Conservation (phyloP, 2,113 vertebrate species). For the Acrocephalus kingi region DNA sequence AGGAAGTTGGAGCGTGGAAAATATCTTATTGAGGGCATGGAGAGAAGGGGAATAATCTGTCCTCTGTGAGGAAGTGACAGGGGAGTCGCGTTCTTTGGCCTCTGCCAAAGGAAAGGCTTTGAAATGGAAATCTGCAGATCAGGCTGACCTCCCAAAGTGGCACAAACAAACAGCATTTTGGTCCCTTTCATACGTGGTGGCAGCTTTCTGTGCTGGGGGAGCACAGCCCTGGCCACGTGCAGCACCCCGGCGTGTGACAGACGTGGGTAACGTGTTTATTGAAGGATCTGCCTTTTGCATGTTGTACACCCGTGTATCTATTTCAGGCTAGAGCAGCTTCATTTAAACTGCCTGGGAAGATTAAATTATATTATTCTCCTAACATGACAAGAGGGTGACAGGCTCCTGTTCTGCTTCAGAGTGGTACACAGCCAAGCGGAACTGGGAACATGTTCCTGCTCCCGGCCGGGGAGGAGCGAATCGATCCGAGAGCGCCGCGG, state of each 20-base stretch:
- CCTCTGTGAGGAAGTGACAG: not conserved
- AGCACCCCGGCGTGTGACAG: accelerated
- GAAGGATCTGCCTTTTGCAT: constrained; percentile 23
- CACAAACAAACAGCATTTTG: not conserved
- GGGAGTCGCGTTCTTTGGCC: accelerated
- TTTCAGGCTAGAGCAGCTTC: constrained; percentile 58
- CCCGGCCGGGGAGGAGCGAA: not conserved
- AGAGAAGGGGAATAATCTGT: not conserved
- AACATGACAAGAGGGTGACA: constrained; percentile 25
- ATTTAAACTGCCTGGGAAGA: constrained; percentile 55
- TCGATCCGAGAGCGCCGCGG: not conserved
- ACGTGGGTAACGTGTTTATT: not conserved
- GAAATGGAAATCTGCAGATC: not conserved
- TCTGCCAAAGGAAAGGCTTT: not conserved
- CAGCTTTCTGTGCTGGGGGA: not conserved
- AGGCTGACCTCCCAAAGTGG: not conserved
- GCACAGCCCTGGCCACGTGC: not conserved
- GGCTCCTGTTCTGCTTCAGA: not conserved
- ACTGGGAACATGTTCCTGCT: constrained; percentile 1
- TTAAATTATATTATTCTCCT: constrained; percentile 64
- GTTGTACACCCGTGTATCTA: constrained; percentile 29
- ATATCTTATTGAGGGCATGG: not conserved
- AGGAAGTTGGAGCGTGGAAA: not conserved
- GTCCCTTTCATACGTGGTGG: not conserved
- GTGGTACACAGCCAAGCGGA: constrained; percentile 19